Evolutionary conservation across 2,888 invertebrate genomes (phyloP), one percentile per base, ranked within the genome.

Genomic region (Micoletzkya japonica): DNA sequence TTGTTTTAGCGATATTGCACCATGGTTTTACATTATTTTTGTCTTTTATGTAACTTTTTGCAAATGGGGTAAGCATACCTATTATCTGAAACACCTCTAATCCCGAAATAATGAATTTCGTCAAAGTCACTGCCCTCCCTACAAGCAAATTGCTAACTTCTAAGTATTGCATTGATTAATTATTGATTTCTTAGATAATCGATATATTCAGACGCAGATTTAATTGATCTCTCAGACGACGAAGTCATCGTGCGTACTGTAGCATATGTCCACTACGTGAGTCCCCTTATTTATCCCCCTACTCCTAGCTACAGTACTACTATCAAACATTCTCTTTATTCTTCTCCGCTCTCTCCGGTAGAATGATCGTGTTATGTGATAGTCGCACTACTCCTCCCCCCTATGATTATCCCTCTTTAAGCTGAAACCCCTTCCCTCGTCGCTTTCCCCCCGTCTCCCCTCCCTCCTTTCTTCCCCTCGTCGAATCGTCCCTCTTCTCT

Each of bases 391-490:
- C 32, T n/a, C 32, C 14, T 24, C 24, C 36, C 1, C 10, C 24
- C 34, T 14, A 1, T 36, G 7, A n/a, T 34, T n/a, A 24, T 20
- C 36, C 20, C n/a, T 36, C 36, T 14, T 60, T 24, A 1, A 60
- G 60, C 30, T 60, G 20, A 30, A 34, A 34, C 60, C 60, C 2
- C 28, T 60, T 26, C 26, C 60, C n/a, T 24, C 60, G 10, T 28
- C 60, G 17, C 44, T 39, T 60, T 28, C 44, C 3, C n/a, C 60
- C 28, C 44, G 26, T 60, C 60, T 60, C 26, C 28, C 56, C 28
- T 37, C 66, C 37, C 66, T 66, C 56, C 66, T 66, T 24, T 24
- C 17, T 24, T 66, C 66, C 37, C 66, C 66, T 66, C 56, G 54
- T 56, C 26, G 56, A 20, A 26, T 66, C 20, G 20, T 56, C 56